Conservation (phyloP, 2,888 invertebrate species). For the Aleiodes leptofemur region DNA sequence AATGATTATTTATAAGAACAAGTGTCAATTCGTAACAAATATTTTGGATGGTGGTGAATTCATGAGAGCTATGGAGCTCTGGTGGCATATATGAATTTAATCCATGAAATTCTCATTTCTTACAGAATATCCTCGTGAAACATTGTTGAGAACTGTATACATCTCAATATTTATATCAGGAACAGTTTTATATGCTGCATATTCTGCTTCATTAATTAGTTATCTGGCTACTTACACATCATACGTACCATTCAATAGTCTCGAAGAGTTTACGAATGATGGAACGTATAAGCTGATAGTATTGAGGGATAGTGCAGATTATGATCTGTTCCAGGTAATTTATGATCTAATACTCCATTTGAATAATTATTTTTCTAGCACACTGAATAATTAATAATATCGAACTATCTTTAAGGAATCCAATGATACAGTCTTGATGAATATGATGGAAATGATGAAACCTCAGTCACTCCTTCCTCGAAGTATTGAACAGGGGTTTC, state of each 20-base stretch:
- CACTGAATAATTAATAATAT: not conserved
- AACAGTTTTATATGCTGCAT: conserved; percentile 48
- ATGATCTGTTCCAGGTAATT: conserved; percentile 56
- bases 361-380: not conserved
- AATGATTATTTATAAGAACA: too few relatives aligned
- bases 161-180: conserved; percentile 56
- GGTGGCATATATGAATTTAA: too few relatives aligned
- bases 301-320: conserved; percentile 61
- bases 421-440: conserved; percentile 48
- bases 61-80: not conserved
- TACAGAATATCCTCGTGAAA: conserved; percentile 60
- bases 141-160: conserved; percentile 62
- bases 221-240: conserved; percentile 46
- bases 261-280: conserved; percentile 61
- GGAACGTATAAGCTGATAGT: conserved; percentile 64
- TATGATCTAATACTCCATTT: not conserved
- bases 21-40: too few relatives aligned
- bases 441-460: conserved; percentile 56
- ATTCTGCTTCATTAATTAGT: conserved; percentile 58
- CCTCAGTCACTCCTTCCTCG: conserved; percentile 54
- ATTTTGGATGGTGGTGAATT: not conserved
- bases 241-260: conserved; percentile 61
- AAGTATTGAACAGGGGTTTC: conserved; percentile 55
- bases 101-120: not conserved
- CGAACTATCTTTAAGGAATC: conserved; percentile 40